phyloP scores from a whole-genome alignment of 2,797 vertebrate species.

The Rhyacichthys aspro region DNA sequence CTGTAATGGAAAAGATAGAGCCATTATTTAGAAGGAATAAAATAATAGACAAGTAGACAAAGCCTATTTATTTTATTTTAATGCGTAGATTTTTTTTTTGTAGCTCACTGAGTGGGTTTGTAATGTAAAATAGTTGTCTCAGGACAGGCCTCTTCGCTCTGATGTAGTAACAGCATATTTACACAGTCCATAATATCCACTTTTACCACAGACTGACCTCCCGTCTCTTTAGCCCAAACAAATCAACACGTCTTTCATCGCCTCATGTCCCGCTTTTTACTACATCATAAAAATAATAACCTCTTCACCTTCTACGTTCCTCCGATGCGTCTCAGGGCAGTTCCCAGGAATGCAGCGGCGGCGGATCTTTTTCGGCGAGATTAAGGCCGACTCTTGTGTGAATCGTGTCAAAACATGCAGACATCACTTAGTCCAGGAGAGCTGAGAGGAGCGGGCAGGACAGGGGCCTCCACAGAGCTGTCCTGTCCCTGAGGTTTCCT shows the following conservation, averaged over 20 bases:
- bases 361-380: constrained; percentile 47
- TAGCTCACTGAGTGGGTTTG: no score
- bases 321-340: constrained; percentile 24
- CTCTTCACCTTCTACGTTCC: not conserved
- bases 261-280: constrained; percentile 4
- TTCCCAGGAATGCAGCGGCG: constrained; percentile 75
- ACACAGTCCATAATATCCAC: constrained; percentile 1
- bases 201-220: not conserved
- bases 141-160: not conserved
- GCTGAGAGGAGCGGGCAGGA: constrained; percentile 54
- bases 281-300: not conserved
- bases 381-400: constrained; percentile 71
- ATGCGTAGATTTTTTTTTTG: no score
- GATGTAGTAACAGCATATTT: not conserved
- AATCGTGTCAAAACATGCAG: constrained; percentile 81
- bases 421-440: constrained; percentile 70
- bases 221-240: not conserved
- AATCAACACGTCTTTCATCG: constrained; percentile 8
- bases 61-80: no score
- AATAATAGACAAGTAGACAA: no score
- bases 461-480: constrained; percentile 60
- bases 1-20: no score
- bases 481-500: constrained; percentile 69
- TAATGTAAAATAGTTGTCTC: not conserved
- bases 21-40: no score